phyloP scores from a whole-genome alignment of 2,113 vertebrate species.

The Nycticorax nycticorax region DNA sequence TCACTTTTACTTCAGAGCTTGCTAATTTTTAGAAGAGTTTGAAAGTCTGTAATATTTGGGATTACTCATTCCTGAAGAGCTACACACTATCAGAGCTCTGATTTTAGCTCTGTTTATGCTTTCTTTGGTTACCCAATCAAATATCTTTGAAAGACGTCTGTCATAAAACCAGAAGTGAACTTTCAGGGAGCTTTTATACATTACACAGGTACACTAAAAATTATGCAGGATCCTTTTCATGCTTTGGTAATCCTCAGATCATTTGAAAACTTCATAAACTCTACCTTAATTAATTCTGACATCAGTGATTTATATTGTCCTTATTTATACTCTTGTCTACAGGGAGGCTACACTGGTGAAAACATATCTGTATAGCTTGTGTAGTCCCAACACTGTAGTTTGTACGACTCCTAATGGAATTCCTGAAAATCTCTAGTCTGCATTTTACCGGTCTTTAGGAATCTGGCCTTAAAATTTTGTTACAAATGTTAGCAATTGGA shows the following conservation, averaged over 20 bases:
- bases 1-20: background rate
- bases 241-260: background rate
- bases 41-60: background rate
- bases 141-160: background rate
- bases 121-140: background rate
- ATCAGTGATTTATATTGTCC: background rate
- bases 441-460: background rate
- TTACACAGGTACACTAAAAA: background rate
- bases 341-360: background rate
- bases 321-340: background rate
- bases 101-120: background rate
- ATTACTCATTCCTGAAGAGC: background rate
- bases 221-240: background rate
- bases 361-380: background rate
- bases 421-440: background rate
- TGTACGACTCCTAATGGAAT: background rate
- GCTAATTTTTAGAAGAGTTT: background rate
- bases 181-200: background rate
- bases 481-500: background rate
- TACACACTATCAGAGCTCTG: background rate
- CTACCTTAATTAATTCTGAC: background rate
- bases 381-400: background rate
- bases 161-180: background rate
- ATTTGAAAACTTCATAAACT: background rate
- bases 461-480: background rate